Percentiles rank a stretch among this genome's conserved stretches.
These are phyloP conservation scores for Stomorhina lunata DNA, from an alignment of 2,888 invertebrate species.

Conservation along the genomic window DNA sequence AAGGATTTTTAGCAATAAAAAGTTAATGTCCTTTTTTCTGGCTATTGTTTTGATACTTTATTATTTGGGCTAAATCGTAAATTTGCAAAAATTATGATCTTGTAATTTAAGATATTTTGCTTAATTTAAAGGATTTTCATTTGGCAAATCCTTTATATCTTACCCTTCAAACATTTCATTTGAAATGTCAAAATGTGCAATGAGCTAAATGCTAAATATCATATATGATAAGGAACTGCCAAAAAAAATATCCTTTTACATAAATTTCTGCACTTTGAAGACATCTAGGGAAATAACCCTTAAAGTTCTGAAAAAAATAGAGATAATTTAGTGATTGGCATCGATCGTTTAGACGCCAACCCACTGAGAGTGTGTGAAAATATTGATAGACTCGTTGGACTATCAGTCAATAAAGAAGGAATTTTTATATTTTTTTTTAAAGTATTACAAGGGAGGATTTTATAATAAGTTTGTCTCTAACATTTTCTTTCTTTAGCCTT, in stretches of 20 bases:
- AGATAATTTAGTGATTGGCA: slow-evolving; percentile 52
- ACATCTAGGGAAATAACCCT: slow-evolving; percentile 23
- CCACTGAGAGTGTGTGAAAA: slow-evolving; percentile 59
- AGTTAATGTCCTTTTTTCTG: no score
- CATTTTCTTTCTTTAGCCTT: neutral
- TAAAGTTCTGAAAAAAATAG: neutral
- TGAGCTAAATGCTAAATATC: slow-evolving; percentile 8
- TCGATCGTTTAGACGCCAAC: slow-evolving; percentile 41
- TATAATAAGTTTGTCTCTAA: slow-evolving; percentile 21
- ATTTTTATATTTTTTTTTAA: neutral
- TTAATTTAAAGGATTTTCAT: neutral
- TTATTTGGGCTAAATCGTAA: slow-evolving; percentile 24
- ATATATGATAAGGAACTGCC: neutral
- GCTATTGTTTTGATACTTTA: no score
- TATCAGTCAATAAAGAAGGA: neutral
- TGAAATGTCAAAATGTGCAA: slow-evolving; percentile 37
- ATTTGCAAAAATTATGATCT: slow-evolving; percentile 12
- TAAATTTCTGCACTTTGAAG: slow-evolving; percentile 2
- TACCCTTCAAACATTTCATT: slow-evolving; percentile 34
- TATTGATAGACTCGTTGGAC: slow-evolving; percentile 66
- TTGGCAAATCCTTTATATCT: neutral
- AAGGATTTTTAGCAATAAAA: no score
- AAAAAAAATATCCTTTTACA: slow-evolving; percentile 49
- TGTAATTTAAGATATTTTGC: slow-evolving; percentile 31
- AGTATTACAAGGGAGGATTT: slow-evolving; percentile 51